Evolutionary conservation across 64 coral and sea anemone species (phyloP), one percentile per base, ranked within the genome.

Genomic region (Hydrozoanthus tunicans): DNA sequence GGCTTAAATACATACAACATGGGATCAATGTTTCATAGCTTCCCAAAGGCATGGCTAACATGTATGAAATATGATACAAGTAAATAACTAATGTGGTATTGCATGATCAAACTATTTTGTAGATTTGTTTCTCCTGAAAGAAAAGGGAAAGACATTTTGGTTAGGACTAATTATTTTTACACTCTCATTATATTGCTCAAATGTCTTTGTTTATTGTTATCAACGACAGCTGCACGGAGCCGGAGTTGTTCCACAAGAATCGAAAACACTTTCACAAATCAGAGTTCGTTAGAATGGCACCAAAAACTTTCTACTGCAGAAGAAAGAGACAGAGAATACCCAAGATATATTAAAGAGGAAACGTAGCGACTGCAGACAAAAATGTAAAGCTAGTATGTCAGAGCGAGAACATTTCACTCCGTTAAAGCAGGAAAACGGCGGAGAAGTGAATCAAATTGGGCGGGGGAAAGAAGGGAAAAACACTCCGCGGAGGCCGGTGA

Each of bases 371-470:
- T 13, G 11, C 12, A 5, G 23, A 5, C 24, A 74, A 88, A 88
- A 13, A 88, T 88, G 69, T 88, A 25, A 88, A 6, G 24, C 4
- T 73, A 74, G 6, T 6, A 88, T 88, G 84, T 75, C 84, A 69
- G 69, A 75, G 6, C 23, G 13, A 3, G 70, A 73, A 51, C 59
- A 58, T 59, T 6, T 6, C 13, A 88, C 24, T 60, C 69, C 68
- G 56, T 51, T 74, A 3, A 60, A 23, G 5, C 84, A 67, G 55
- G 52, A 88, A 75, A 57, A 73, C 53, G 56, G 56, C 20, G 84
- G 74, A 75, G 74, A 74, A 43, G 43, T 88, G 20, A 88, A 88
- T 8, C n/a, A 15, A 53, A 8, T 58, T 58, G 11, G 9, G 4
- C 15, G 73, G 1, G 14, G 53, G 0, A 67, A 56, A 59, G 57